Conservation (phyloP, 2,797 vertebrate genomes). For the Bufotes viridis region DNA sequence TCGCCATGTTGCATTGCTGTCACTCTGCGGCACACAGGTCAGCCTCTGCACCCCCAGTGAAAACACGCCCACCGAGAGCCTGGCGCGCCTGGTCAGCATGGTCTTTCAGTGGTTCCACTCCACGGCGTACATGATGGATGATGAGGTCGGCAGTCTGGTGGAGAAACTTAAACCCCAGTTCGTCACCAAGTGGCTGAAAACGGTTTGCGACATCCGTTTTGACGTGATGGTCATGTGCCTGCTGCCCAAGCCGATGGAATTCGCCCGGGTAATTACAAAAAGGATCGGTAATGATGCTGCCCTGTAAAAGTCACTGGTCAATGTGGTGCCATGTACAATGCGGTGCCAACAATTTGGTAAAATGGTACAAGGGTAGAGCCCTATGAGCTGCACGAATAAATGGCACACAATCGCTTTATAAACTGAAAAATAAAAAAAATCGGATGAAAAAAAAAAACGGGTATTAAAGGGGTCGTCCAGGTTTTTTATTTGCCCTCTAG, state of each 20-base stretch:
- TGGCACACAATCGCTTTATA: no score
- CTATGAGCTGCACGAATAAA: no score
- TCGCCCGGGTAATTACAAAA: slow-evolving; percentile 86
- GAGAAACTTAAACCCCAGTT: slow-evolving; percentile 99
- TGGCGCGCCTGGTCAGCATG: slow-evolving; percentile 97
- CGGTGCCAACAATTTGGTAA: no score
- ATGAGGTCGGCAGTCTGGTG: slow-evolving; percentile 97
- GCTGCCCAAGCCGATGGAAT: slow-evolving; percentile 97
- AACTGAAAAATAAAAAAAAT: no score
- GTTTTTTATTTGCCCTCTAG: no score
- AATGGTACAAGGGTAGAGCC: no score
- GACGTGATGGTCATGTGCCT: slow-evolving; percentile 99
- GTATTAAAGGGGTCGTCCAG: no score
- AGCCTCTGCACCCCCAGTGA: slow-evolving; percentile 97
- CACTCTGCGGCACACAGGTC: slow-evolving; percentile 64
- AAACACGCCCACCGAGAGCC: slow-evolving; percentile 96
- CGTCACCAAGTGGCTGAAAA: slow-evolving; percentile 98
- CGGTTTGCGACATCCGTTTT: slow-evolving; percentile 95
- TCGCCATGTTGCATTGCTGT: background rate
- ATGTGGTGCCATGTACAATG: background rate
- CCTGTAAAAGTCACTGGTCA: background rate
- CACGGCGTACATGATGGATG: slow-evolving; percentile 99
- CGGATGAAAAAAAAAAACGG: no score
- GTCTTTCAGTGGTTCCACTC: slow-evolving; percentile 99
- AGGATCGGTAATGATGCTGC: background rate